Evolutionary conservation across 1,140 invertebrate species (phyloP).

Genomic region (Pseudomyrmex gracilis): DNA sequence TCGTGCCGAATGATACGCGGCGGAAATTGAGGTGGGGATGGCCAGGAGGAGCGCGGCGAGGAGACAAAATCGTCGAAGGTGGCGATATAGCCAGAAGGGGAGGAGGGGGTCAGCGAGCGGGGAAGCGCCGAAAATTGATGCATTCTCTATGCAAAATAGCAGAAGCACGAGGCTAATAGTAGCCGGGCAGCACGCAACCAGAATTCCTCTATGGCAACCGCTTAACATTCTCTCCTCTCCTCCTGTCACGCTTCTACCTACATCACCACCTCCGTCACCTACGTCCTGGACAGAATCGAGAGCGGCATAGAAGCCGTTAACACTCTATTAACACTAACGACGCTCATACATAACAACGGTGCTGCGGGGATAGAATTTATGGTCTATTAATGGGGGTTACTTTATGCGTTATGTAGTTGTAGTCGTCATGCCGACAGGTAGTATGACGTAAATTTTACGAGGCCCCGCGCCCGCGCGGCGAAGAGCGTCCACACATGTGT

Average conservation of each 20-base stretch:
- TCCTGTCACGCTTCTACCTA: constrained; percentile 64
- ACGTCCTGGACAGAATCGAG: constrained; percentile 80
- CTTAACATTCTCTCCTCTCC: constrained; percentile 57
- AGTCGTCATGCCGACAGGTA: constrained; percentile 67
- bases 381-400: constrained; percentile 80
- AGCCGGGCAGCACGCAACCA: constrained; percentile 71
- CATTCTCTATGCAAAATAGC: constrained; percentile 79
- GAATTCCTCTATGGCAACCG: constrained; percentile 65
- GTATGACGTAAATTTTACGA: constrained; percentile 72
- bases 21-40: constrained; percentile 55
- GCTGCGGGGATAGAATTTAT: constrained; percentile 78
- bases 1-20: constrained; percentile 43
- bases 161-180: constrained; percentile 71
- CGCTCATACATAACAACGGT: constrained; percentile 84
- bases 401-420: constrained; percentile 78
- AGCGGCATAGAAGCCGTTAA: constrained; percentile 83
- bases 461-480: constrained; percentile 16
- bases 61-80: constrained; percentile 61
- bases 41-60: constrained; percentile 5
- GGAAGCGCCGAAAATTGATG: constrained; percentile 80
- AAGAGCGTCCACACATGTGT: constrained; percentile 36
- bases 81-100: constrained; percentile 21
- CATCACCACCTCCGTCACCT: constrained; percentile 74
- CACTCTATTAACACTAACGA: constrained; percentile 86
- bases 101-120: constrained; percentile 55